Percentiles rank a stretch among this genome's conserved stretches.
These are phyloP conservation scores for Notocelia uddmanniana DNA, from an alignment of 2,888 invertebrate species.

Conservation along the genomic window DNA sequence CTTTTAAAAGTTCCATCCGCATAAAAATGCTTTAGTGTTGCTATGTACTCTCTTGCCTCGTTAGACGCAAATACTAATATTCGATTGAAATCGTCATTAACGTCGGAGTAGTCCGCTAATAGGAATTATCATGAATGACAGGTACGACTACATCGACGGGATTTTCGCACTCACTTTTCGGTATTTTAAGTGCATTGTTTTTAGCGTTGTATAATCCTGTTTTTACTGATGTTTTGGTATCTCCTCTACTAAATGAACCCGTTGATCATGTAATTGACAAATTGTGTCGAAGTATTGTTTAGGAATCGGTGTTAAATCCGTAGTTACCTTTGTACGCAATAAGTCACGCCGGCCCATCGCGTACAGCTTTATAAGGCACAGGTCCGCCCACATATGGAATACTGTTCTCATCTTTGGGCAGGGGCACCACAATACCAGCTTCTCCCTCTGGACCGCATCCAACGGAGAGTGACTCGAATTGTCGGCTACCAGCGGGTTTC, in stretches of 20 bases:
- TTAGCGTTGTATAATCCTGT: conserved; percentile 1
- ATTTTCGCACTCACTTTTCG: conserved; percentile 1
- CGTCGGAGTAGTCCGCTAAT: conserved; percentile 1
- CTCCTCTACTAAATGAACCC: conserved; percentile 19
- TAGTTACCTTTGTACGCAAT: conserved; percentile 9
- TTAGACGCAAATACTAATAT: conserved; percentile 21
- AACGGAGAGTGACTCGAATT: too few species aligned
- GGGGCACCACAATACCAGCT: too few species aligned
- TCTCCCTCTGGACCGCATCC: too few species aligned
- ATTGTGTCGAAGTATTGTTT: conserved; percentile 16
- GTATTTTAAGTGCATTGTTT: conserved; percentile 3
- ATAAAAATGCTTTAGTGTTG: conserved; percentile 9
- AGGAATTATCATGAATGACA: background rate
- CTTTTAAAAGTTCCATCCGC: conserved; percentile 13
- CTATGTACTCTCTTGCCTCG: conserved; percentile 6
- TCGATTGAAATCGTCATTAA: conserved; percentile 11
- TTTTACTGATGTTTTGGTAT: conserved; percentile 15
- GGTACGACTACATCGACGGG: conserved; percentile 7
- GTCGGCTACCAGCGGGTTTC: too few species aligned
- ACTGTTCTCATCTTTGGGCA: too few species aligned
- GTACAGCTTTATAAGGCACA: too few species aligned
- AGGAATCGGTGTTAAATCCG: conserved; percentile 24
- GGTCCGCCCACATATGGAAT: too few species aligned
- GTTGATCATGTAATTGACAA: conserved; percentile 13
- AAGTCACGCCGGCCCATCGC: too few species aligned